Percentiles rank a stretch among this genome's conserved stretches.
Conservation (phyloP, 2,888 invertebrate species). For the Netelia melanura region DNA sequence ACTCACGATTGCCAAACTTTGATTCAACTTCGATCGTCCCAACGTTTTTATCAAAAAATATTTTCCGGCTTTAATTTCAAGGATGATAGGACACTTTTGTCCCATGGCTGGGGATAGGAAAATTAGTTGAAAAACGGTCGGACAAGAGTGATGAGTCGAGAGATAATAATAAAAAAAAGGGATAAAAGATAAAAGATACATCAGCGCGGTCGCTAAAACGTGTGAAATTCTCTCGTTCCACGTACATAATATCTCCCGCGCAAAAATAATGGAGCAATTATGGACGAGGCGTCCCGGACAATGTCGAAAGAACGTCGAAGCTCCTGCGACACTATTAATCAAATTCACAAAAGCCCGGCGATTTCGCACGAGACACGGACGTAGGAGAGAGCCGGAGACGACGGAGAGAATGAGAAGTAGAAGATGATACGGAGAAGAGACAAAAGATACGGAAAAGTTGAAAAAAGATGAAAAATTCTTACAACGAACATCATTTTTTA, state of each 20-base stretch:
- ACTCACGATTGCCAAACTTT: conserved; percentile 59
- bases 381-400: conserved; percentile 43
- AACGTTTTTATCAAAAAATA: not conserved
- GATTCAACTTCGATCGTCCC: conserved; percentile 20
- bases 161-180: not conserved
- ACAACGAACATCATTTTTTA: not conserved
- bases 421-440: conserved; percentile 38
- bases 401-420: conserved; percentile 39
- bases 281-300: conserved; percentile 58
- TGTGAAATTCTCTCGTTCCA: conserved; percentile 21
- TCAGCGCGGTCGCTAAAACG: not conserved
- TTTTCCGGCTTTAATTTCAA: not conserved
- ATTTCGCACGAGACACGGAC: conserved; percentile 25
- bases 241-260: conserved; percentile 19
- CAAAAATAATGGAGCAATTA: conserved; percentile 69
- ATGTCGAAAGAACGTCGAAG: conserved; percentile 59
- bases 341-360: conserved; percentile 64
- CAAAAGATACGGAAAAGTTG: conserved; percentile 34
- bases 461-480: conserved; percentile 29
- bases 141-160: not conserved
- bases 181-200: conserved; percentile 11
- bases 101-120: conserved; percentile 9
- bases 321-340: conserved; percentile 68
- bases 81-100: not conserved
- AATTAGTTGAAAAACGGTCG: conserved; percentile 2